phyloP scores from a whole-genome alignment of 1,140 invertebrate species.

The Druon quercuslanigerum region DNA sequence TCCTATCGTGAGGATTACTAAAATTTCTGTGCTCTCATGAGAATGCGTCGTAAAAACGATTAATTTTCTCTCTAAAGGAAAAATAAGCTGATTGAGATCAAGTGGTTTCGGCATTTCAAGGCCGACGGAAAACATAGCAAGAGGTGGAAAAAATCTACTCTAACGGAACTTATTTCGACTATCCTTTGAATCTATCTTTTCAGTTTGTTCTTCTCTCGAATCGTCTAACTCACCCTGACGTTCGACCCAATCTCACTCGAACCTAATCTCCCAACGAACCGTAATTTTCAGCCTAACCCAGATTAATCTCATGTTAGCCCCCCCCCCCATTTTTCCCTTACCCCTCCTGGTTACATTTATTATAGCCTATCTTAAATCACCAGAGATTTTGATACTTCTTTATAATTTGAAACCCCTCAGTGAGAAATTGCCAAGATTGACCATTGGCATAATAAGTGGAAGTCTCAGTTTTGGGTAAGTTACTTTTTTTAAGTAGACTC shows the following conservation, averaged over 20 bases:
- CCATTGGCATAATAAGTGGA: no score
- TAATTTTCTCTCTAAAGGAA: constrained; percentile 12
- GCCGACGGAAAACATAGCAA: neutral
- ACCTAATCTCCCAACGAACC: neutral
- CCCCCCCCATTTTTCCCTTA: neutral
- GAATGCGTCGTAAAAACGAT: neutral
- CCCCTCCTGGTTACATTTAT: neutral
- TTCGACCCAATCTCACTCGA: neutral
- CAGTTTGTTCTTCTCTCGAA: neutral
- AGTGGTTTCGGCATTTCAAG: constrained; percentile 18
- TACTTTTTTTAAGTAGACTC: no score
- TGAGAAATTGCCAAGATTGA: neutral
- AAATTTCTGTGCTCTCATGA: neutral
- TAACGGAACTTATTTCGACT: constrained; percentile 28
- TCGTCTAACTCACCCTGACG: constrained; percentile 15
- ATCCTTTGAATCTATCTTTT: constrained; percentile 20
- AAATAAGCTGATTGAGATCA: constrained; percentile 6
- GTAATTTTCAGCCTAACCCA: constrained; percentile 39
- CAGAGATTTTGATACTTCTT: neutral
- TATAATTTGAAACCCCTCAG: neutral
- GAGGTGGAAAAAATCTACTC: constrained; percentile 14
- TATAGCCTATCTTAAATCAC: neutral
- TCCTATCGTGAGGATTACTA: neutral
- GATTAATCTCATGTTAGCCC: constrained; percentile 46
- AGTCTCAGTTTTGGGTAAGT: no score